Evolutionary conservation across 2,888 invertebrate species (phyloP).

Genomic region (Graphium colonna): DNA sequence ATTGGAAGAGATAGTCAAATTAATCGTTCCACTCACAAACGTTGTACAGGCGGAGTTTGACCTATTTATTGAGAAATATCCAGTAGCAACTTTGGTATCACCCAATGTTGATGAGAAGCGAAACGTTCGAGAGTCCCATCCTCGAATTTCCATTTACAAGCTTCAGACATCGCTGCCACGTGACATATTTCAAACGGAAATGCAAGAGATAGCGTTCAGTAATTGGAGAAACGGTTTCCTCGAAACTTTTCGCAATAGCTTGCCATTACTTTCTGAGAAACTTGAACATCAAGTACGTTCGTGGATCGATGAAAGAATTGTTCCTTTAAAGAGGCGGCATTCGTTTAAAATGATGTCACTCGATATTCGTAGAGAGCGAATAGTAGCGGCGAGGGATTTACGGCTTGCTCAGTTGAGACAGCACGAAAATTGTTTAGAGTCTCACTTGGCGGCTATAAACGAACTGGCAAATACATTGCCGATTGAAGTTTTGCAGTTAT

Average conservation of each 20-base stretch:
- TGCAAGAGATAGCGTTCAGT: conserved; percentile 48
- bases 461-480: conserved; percentile 45
- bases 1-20: conserved; percentile 54
- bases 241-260: conserved; percentile 53
- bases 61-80: conserved; percentile 55
- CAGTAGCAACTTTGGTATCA: conserved; percentile 28
- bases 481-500: conserved; percentile 42
- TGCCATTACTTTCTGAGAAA: conserved; percentile 47
- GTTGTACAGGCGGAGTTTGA: conserved; percentile 54
- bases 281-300: conserved; percentile 45
- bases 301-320: conserved; percentile 54
- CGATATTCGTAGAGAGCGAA: conserved; percentile 52
- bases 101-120: conserved; percentile 5
- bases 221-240: conserved; percentile 65
- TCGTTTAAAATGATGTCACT: conserved; percentile 57
- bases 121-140: conserved; percentile 21
- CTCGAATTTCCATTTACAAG: conserved; percentile 27
- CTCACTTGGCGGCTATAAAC: conserved; percentile 53
- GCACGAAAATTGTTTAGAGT: conserved; percentile 51
- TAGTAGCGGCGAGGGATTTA: conserved; percentile 44
- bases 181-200: conserved; percentile 49
- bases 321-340: conserved; percentile 50
- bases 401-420: conserved; percentile 50
- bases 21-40: conserved; percentile 43
- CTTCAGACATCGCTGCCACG: conserved; percentile 36